These are phyloP conservation scores for Trachelus troglodyta DNA, from an alignment of 2,888 invertebrate genomes.

Conservation along the genomic window DNA sequence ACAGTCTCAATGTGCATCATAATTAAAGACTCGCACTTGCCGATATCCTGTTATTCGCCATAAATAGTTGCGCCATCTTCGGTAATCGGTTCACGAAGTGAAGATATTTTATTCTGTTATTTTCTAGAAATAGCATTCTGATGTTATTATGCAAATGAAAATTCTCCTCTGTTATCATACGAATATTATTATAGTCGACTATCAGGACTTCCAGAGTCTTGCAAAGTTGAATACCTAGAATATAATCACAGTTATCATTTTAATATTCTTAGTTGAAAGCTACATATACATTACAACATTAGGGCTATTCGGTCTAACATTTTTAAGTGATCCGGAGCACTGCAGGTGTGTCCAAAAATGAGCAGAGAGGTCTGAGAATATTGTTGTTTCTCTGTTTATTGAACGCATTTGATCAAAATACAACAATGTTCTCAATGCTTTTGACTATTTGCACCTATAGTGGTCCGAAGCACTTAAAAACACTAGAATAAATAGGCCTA, in stretches of 20 bases:
- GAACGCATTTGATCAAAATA: no score
- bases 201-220: constrained; percentile 30
- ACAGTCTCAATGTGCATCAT: not conserved
- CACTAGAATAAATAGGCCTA: no score
- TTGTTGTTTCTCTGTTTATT: no score
- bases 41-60: constrained; percentile 38
- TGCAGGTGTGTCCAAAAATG: no score
- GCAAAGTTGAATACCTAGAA: constrained; percentile 31
- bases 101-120: constrained; percentile 37
- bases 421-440: no score
- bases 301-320: no score
- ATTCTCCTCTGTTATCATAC: constrained; percentile 22
- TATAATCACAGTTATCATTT: not conserved
- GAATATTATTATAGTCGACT: constrained; percentile 41
- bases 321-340: no score
- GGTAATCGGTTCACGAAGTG: constrained; percentile 28
- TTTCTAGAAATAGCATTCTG: constrained; percentile 37
- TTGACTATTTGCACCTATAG: no score
- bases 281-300: not conserved
- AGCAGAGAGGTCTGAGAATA: no score
- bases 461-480: no score
- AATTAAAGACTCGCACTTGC: constrained; percentile 26
- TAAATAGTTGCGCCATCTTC: constrained; percentile 34
- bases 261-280: not conserved
- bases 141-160: constrained; percentile 30